Evolutionary conservation across 23 tunicate genomes (phyloP).

Genomic region (Styela plicata): DNA sequence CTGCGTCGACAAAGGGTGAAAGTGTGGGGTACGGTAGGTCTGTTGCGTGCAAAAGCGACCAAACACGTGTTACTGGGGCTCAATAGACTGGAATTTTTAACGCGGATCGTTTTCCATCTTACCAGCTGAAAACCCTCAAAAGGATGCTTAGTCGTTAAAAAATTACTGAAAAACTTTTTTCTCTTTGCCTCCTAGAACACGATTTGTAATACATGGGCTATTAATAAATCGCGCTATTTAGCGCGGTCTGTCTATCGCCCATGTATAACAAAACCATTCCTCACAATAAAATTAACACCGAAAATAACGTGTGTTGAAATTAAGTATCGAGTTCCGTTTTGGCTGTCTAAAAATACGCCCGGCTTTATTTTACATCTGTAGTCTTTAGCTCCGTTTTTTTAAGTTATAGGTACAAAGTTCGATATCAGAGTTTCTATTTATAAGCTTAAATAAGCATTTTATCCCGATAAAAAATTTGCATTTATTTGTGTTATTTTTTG

Average conservation of each 20-base stretch:
- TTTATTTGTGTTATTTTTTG: too few species aligned
- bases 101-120: background rate
- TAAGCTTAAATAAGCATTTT: too few species aligned
- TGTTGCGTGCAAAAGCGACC: background rate
- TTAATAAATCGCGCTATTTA: too few species aligned
- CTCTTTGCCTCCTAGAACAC: too few species aligned
- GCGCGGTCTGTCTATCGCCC: too few species aligned
- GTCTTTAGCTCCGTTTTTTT: too few species aligned
- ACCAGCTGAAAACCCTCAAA: background rate
- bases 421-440: too few species aligned
- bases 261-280: background rate
- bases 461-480: too few species aligned
- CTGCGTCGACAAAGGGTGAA: background rate
- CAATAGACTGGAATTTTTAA: background rate
- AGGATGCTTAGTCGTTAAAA: background rate
- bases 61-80: background rate
- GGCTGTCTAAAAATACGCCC: background rate
- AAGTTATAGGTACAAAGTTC: background rate
- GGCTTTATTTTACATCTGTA: background rate
- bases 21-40: background rate
- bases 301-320: background rate
- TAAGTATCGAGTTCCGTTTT: background rate
- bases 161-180: background rate
- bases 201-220: too few species aligned
- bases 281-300: background rate